A percentile compares a stretch with the other conserved stretches of the same genome.
Conservation (phyloP, 2,888 invertebrate genomes). For the Caenorhabditis sp. region DNA sequence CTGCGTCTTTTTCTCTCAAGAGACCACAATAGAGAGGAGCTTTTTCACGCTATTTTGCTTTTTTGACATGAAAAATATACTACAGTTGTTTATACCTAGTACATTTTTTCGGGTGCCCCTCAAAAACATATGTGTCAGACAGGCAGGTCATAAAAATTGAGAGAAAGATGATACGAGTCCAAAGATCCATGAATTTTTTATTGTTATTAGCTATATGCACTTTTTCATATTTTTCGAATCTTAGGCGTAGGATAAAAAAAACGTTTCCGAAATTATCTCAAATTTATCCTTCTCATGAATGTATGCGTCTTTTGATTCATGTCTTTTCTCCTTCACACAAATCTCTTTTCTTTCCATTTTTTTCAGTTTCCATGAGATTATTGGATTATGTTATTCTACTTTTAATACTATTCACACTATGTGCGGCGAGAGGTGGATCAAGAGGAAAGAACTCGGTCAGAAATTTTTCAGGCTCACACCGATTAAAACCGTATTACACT, state of each 20-base stretch:
- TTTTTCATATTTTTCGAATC: neutral
- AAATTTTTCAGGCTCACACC: conserved; percentile 1
- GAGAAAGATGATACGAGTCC: neutral
- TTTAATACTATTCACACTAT: conserved; percentile 2
- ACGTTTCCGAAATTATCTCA: too few relatives aligned
- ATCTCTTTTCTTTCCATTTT: neutral
- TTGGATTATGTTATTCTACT: conserved; percentile 15
- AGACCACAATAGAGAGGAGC: neutral
- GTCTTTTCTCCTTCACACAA: neutral
- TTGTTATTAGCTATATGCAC: neutral
- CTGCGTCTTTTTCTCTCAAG: neutral
- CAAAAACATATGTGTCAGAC: too few relatives aligned
- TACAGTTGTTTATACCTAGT: neutral
- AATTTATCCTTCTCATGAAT: neutral
- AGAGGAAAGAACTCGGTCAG: conserved; percentile 2
- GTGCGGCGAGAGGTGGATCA: conserved; percentile 13
- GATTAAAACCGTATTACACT: conserved; percentile 31
- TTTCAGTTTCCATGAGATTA: conserved; percentile 16
- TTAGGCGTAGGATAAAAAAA: too few relatives aligned
- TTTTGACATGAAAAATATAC: neutral
- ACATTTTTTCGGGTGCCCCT: too few relatives aligned
- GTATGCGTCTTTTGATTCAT: neutral
- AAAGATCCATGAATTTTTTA: neutral
- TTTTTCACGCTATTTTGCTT: neutral
- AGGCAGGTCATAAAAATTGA: neutral